Evolutionary conservation across 2,797 vertebrate species (phyloP), one percentile per base, ranked within the genome.

Genomic region (Phataginus tetradactyla): DNA sequence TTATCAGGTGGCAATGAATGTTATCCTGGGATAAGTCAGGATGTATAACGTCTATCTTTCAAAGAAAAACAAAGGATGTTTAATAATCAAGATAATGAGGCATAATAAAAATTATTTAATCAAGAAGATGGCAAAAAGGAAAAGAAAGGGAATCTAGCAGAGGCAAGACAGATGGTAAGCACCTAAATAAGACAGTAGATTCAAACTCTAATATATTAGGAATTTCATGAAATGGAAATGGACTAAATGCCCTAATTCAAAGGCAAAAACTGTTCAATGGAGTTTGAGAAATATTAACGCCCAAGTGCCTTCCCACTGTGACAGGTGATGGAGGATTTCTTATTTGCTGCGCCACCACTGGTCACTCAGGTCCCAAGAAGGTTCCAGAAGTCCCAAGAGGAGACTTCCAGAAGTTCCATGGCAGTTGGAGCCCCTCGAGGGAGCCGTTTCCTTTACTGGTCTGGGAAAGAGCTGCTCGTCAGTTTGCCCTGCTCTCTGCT

Each of bases 341-440:
- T 32, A 4, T 13, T 49, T 15, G 10, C 87, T 18, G 3, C 0
- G 0, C 53, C 5, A 1, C 72, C 37, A 13, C 25, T 5, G 1
- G 87, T 13, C 32, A 20, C 34, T 69, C 39, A 14, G 32, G 78
- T 13, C 83, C 49, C 3, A 39, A 53, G 93, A 96, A 97, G 49
- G 84, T 95, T 97, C 97, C 89, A 86, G 93, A 89, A 91, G 83
- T 6, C 79, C 88, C 74, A 9, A n/a, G 15, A 90, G 75, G 80
- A 63, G 11, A 21, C 55, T 29, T 49, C 25, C 18, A 8, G 85
- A 51, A 71, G 89, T 98, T 98, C 96, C 45, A 5, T 39, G 97
- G 74, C 97, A 97, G 97, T 98, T 98, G 96, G 66, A 78, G 59
- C 32, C 39, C 59, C 29, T 66, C 0, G 0, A 68, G 59, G 97